A percentile compares a stretch with the other conserved stretches of the same genome.
Conservation (phyloP, 1,140 invertebrate species). For the Streblospio benedicti region DNA sequence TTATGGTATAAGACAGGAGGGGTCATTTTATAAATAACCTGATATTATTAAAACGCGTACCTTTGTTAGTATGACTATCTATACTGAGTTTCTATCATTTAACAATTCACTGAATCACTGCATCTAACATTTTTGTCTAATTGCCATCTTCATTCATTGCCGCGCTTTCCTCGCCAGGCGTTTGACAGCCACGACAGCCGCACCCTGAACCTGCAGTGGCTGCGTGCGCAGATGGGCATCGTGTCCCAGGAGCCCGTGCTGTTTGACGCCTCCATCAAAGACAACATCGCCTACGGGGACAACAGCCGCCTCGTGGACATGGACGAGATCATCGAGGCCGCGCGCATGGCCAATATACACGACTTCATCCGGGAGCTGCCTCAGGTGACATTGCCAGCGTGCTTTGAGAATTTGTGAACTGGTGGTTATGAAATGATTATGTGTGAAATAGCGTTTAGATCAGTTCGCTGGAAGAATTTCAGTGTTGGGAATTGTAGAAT, state of each 20-base stretch:
- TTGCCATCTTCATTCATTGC: conserved; percentile 28
- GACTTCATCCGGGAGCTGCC: conserved; percentile 38
- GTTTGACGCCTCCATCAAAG: conserved; percentile 69
- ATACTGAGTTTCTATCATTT: neutral
- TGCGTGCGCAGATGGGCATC: conserved; percentile 55
- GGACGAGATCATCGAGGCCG: conserved; percentile 35
- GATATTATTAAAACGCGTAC: conserved; percentile 41
- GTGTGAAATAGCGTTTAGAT: no score
- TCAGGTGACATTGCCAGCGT: conserved; percentile 3
- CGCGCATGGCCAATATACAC: conserved; percentile 32
- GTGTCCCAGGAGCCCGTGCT: conserved; percentile 78
- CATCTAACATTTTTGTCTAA: neutral
- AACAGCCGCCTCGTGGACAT: conserved; percentile 50
- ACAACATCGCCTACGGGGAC: conserved; percentile 78
- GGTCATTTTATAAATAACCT: neutral
- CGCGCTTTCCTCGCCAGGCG: conserved; percentile 46
- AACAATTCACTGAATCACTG: neutral
- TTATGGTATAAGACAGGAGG: neutral
- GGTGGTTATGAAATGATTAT: neutral
- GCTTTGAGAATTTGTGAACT: neutral
- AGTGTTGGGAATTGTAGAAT: no score
- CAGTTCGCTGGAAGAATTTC: no score
- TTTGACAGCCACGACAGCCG: conserved; percentile 26
- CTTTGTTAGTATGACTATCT: conserved; percentile 15
- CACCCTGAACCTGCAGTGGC: conserved; percentile 41